phyloP scores from a whole-genome alignment of 1,140 invertebrate genomes.

The Sminthurinus signatus region DNA sequence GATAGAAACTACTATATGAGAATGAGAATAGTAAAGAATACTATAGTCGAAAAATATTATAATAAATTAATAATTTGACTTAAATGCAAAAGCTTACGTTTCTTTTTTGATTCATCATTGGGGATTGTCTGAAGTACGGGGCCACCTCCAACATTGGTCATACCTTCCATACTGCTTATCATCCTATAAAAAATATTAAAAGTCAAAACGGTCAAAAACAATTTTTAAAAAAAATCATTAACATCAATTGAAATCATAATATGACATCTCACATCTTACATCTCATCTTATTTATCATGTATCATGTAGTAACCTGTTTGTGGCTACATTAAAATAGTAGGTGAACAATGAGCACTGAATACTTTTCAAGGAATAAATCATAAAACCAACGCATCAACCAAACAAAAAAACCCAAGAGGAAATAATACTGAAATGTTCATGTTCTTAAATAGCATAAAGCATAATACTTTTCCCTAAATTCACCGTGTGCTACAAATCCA shows the following conservation, averaged over 20 bases:
- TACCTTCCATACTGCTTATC: conserved; percentile 33
- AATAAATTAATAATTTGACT: too few relatives aligned
- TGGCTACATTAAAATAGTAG: not conserved
- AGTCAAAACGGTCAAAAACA: not conserved
- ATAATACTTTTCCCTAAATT: too few relatives aligned
- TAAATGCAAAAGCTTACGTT: conserved; percentile 24
- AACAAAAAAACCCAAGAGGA: too few relatives aligned
- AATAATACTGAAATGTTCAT: too few relatives aligned
- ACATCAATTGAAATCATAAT: not conserved
- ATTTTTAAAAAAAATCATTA: not conserved
- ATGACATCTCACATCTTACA: not conserved
- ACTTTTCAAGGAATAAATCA: too few relatives aligned
- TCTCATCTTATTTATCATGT: not conserved
- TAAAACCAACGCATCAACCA: too few relatives aligned
- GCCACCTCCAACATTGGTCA: conserved; percentile 17
- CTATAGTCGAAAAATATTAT: too few relatives aligned
- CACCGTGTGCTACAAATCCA: too few relatives aligned
- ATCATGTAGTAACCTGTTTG: not conserved
- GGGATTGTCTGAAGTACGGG: conserved; percentile 28
- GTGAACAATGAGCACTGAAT: too few relatives aligned
- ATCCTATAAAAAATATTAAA: conserved; percentile 1
- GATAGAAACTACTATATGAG: too few relatives aligned
- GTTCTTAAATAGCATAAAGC: too few relatives aligned
- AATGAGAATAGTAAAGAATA: too few relatives aligned
- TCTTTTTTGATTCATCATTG: conserved; percentile 23